Evolutionary conservation across 1,140 invertebrate genomes (phyloP), one percentile per base, ranked within the genome.

Genomic region (Pantala flavescens): DNA sequence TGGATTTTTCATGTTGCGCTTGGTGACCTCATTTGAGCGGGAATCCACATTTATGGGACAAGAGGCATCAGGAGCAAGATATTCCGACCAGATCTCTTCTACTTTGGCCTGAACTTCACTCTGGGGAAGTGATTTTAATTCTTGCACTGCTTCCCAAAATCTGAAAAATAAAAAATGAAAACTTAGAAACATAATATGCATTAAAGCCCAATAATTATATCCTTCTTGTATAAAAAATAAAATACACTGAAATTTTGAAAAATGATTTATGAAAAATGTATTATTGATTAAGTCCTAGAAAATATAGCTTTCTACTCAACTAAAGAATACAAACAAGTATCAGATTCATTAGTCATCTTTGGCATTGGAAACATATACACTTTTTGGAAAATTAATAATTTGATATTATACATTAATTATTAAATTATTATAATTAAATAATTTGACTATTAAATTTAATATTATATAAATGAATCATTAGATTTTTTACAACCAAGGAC

Each of bases 11-110:
- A 95, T 88, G 83, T 93, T 93, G 78, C 87, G 89, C 78, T 91
- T 90, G 0, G 92, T 94, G 9, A 89, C 82, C 80, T 93, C 92
- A 81, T 88, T 91, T 12, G 91, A 95, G 79, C 89, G 88, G 5
- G 95, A 97, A 82, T 99, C 98, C 11, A 99, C 95, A 82, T 99
- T 99, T 42, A 99, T 93, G 0, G 97, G 96, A 80, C 95, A 97
- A 55, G 93, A 93, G 0, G 98, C 97, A 81, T 98, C 97, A 0
- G 93, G 87, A 7, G 92, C 93, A 16, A 99, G 86, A 84, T 93
- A 99, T 83, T 98, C 96, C 78, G 91, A 90, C 93, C 96, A 98
- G 76, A 98, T 97, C 81, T 97, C 95, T 77, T 89, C 86, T 42
- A 97, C 96, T 80, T 93, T 90, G 71, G 88, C 85, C 74, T 92